phyloP scores from a whole-genome alignment of 1,140 invertebrate species.

The Lordiphosa mommai region DNA sequence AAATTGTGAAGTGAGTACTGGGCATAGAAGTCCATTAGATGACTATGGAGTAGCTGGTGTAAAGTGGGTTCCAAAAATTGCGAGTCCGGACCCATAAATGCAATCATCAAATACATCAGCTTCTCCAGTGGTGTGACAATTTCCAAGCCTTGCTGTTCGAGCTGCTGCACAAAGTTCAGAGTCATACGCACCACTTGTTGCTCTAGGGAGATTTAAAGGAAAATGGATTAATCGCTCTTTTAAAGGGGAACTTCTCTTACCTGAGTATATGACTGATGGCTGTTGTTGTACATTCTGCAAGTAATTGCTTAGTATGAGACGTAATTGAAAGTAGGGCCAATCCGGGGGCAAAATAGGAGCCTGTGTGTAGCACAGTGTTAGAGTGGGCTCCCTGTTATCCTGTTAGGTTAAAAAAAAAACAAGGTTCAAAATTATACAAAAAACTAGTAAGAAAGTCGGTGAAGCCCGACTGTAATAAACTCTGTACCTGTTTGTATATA shows the following conservation, averaged over 20 bases:
- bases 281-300: constrained; percentile 65
- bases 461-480: no score
- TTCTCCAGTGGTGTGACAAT: constrained; percentile 67
- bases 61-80: constrained; percentile 61
- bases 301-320: constrained; percentile 65
- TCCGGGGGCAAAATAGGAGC: constrained; percentile 58
- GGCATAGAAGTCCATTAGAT: constrained; percentile 51
- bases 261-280: constrained; percentile 49
- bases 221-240: constrained; percentile 3
- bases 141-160: constrained; percentile 57
- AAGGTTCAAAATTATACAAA: background rate
- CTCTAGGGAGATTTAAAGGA: constrained; percentile 33
- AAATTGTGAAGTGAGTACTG: constrained; percentile 34
- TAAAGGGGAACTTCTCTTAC: constrained; percentile 23
- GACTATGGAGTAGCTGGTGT: constrained; percentile 39
- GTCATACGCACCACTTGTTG: constrained; percentile 68
- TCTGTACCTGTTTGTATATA: no score
- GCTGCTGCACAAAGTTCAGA: constrained; percentile 58
- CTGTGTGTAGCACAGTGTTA: constrained; percentile 56
- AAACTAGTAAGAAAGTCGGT: no score
- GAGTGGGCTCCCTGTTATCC: constrained; percentile 61
- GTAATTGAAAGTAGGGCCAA: constrained; percentile 73
- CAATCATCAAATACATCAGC: constrained; percentile 77
- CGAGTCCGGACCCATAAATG: constrained; percentile 70
- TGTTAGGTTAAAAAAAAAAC: constrained; percentile 6